These are phyloP conservation scores for Lepidochitona cinerea DNA, from an alignment of 2,888 invertebrate species.

Conservation along the genomic window DNA sequence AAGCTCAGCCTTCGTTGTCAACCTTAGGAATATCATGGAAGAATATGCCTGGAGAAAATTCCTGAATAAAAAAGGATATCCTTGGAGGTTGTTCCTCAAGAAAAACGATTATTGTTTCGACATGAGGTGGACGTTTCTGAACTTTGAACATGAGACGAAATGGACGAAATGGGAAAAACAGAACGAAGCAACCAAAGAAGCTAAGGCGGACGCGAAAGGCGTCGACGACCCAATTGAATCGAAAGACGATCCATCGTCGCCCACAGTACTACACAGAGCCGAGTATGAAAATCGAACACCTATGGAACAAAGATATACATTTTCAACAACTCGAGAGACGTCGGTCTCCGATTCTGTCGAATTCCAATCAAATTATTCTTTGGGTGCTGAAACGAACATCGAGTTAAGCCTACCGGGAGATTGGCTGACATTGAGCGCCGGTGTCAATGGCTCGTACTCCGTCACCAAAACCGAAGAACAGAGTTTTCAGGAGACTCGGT, in stretches of 20 bases:
- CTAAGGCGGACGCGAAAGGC: background rate
- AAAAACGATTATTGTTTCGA: slow-evolving; percentile 34
- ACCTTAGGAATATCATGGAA: slow-evolving; percentile 35
- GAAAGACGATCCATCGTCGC: background rate
- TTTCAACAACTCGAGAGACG: slow-evolving; percentile 33
- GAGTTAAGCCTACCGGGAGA: slow-evolving; percentile 36
- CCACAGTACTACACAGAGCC: slow-evolving; percentile 33
- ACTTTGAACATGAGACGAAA: slow-evolving; percentile 39
- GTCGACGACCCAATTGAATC: background rate
- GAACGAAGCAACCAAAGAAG: background rate
- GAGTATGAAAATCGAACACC: slow-evolving; percentile 40
- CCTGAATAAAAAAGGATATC: slow-evolving; percentile 17
- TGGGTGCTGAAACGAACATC: slow-evolving; percentile 36
- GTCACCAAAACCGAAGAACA: slow-evolving; percentile 38
- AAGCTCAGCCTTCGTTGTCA: slow-evolving; percentile 10
- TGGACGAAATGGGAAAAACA: background rate
- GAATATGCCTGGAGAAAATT: slow-evolving; percentile 36
- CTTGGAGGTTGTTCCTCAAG: slow-evolving; percentile 22
- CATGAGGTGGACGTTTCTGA: slow-evolving; percentile 40
- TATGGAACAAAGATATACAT: slow-evolving; percentile 33
- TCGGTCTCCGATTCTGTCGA: slow-evolving; percentile 34
- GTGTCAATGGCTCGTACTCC: slow-evolving; percentile 32
- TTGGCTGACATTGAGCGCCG: slow-evolving; percentile 35
- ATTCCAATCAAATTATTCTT: slow-evolving; percentile 40
- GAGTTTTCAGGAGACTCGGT: slow-evolving; percentile 28